A percentile compares a stretch with the other conserved stretches of the same genome.
These are phyloP conservation scores for Mionectes macconnelli DNA, from an alignment of 2,113 vertebrate genomes.

Conservation along the genomic window DNA sequence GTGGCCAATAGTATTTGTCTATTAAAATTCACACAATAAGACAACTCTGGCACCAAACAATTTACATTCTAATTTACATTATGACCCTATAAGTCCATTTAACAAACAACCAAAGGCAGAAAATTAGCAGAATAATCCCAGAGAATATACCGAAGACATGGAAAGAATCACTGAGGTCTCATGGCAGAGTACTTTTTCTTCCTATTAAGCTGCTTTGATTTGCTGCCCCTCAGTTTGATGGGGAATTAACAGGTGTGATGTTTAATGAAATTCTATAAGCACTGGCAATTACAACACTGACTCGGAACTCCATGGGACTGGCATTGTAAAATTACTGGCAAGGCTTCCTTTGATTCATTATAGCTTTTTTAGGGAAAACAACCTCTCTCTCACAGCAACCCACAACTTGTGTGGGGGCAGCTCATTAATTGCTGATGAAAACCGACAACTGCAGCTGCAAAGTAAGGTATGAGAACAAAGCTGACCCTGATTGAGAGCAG, in stretches of 20 bases:
- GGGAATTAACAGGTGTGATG: not conserved
- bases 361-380: not conserved
- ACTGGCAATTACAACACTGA: not conserved
- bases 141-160: not conserved
- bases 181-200: not conserved
- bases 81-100: not conserved
- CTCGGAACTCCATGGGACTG: not conserved
- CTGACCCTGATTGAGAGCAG: not conserved
- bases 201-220: not conserved
- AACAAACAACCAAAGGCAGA: not conserved
- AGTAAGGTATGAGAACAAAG: not conserved
- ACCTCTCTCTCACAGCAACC: not conserved
- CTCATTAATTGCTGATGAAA: not conserved
- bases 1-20: not conserved
- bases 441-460: not conserved
- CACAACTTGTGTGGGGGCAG: accelerated
- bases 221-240: not conserved
- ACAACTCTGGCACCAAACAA: not conserved
- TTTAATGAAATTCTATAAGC: not conserved
- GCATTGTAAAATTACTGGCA: not conserved
- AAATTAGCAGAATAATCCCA: not conserved
- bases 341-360: not conserved
- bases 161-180: not conserved
- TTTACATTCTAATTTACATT: not conserved
- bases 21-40: not conserved